phyloP scores from a whole-genome alignment of 53 echinoderm and acorn worm genomes.

The Antedon mediterranea region DNA sequence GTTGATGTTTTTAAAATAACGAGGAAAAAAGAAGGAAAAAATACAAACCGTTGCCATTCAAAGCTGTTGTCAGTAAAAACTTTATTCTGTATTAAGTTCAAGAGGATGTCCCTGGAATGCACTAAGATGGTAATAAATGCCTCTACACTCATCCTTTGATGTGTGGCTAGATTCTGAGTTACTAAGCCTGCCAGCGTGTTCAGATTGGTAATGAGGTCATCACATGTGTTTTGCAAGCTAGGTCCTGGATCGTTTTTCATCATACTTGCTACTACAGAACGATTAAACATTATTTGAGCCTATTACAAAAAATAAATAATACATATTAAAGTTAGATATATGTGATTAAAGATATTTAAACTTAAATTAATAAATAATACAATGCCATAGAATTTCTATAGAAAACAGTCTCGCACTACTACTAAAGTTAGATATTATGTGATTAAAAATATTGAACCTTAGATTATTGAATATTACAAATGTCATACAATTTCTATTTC shows the following conservation, averaged over 20 bases:
- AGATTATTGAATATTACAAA: too few species aligned
- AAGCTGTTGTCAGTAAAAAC: conserved; percentile 63
- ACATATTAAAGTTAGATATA: too few species aligned
- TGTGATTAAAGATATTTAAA: too few species aligned
- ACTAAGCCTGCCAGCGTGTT: conserved; percentile 86
- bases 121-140: conserved; percentile 94
- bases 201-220: conserved; percentile 62
- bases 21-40: not conserved
- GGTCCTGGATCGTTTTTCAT: conserved; percentile 32
- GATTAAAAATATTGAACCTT: too few species aligned
- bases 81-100: conserved; percentile 58
- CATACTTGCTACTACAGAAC: conserved; percentile 67
- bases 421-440: too few species aligned
- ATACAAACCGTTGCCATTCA: conserved; percentile 88
- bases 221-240: conserved; percentile 40
- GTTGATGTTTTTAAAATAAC: too few species aligned
- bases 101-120: conserved; percentile 78
- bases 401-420: too few species aligned
- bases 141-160: conserved; percentile 84
- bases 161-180: conserved; percentile 44
- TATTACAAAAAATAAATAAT: not conserved
- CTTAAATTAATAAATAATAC: too few species aligned
- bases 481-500: too few species aligned
- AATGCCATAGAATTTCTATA: too few species aligned
- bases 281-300: conserved; percentile 99